Conservation (phyloP, 37 sponge, comb jelly and placozoan species). For the Diacarnus erythraeanus region DNA sequence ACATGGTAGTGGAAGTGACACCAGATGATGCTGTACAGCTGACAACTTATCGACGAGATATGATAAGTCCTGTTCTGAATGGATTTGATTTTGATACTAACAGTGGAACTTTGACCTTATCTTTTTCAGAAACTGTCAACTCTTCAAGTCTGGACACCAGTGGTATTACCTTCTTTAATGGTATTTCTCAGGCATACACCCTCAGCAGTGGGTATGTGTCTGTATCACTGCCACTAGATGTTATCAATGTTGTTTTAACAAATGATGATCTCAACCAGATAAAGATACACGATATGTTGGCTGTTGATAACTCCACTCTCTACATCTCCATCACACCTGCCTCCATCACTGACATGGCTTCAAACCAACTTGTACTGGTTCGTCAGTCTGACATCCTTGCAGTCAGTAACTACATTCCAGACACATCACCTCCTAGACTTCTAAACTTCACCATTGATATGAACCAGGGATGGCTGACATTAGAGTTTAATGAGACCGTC, state of each 20-base stretch:
- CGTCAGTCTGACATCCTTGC: slow-evolving; percentile 8
- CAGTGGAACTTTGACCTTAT: slow-evolving; percentile 67
- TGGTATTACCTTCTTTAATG: slow-evolving; percentile 63
- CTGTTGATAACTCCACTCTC: slow-evolving; percentile 19
- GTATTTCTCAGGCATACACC: slow-evolving; percentile 16
- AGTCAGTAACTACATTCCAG: slow-evolving; percentile 17
- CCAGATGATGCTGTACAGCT: slow-evolving; percentile 21
- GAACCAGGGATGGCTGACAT: slow-evolving; percentile 61
- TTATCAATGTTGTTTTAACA: slow-evolving; percentile 46
- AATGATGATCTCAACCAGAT: slow-evolving; percentile 84
- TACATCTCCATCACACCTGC: slow-evolving; percentile 41
- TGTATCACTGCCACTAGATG: slow-evolving; percentile 44
- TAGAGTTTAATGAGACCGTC: slow-evolving; percentile 82
- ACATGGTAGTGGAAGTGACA: slow-evolving; percentile 29
- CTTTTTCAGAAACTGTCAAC: slow-evolving; percentile 81
- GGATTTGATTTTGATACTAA: slow-evolving; percentile 79
- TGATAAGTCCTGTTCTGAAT: slow-evolving; percentile 34
- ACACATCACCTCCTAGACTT: slow-evolving; percentile 64
- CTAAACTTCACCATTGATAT: slow-evolving; percentile 74
- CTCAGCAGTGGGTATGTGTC: slow-evolving; percentile 48
- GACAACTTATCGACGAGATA: slow-evolving; percentile 22
- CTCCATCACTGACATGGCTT: slow-evolving; percentile 75
- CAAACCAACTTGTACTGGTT: slow-evolving; percentile 35
- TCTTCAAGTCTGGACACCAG: slow-evolving; percentile 57
- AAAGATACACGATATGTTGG: slow-evolving; percentile 55